Evolutionary conservation across 2,888 invertebrate genomes (phyloP).

Genomic region (Bombylius discolor): DNA sequence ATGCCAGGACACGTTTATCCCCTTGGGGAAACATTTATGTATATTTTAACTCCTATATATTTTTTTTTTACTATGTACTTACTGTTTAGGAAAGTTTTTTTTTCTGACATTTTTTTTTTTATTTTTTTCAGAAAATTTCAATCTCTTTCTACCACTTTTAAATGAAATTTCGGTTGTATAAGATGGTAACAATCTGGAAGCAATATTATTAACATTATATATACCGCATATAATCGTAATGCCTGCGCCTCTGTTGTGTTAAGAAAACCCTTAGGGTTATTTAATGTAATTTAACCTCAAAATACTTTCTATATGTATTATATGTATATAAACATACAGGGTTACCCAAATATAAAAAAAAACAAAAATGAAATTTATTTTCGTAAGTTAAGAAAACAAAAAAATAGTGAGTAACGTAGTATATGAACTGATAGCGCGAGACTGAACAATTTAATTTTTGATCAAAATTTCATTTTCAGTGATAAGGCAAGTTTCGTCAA

Average conservation of each 20-base stretch:
- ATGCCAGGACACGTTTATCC: constrained; percentile 15
- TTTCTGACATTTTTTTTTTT: neutral
- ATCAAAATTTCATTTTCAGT: constrained; percentile 14
- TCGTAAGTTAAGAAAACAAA: neutral
- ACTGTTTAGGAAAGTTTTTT: no score
- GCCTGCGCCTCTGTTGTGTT: no score
- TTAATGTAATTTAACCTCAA: neutral
- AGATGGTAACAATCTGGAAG: constrained; percentile 9
- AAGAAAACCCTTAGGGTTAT: neutral
- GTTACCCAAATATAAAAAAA: neutral
- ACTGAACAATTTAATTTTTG: neutral
- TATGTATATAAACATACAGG: neutral
- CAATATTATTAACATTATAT: neutral
- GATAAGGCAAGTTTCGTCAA: constrained; percentile 16
- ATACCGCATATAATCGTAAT: no score
- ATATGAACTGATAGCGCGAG: neutral
- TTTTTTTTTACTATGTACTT: constrained; percentile 1
- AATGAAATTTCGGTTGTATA: neutral
- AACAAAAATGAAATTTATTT: neutral
- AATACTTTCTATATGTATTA: neutral
- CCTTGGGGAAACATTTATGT: constrained; percentile 2
- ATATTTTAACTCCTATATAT: neutral
- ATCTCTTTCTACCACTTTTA: constrained; percentile 1
- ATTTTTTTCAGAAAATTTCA: neutral
- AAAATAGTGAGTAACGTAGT: neutral